Evolutionary conservation across 2,888 invertebrate species (phyloP).

Genomic region (Eudasyphora cyanicolor): DNA sequence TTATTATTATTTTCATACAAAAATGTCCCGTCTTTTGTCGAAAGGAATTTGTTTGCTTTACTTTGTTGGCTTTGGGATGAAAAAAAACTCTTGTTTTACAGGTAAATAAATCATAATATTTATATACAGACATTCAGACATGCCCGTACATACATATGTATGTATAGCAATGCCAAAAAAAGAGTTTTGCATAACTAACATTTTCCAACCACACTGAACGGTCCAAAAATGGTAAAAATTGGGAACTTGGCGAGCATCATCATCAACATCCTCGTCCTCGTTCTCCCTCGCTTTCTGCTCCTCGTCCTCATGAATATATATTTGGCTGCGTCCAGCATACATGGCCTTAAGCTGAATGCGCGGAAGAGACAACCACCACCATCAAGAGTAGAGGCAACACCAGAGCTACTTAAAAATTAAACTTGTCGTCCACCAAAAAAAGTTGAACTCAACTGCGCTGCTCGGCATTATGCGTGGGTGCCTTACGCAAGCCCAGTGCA

Average conservation of each 20-base stretch:
- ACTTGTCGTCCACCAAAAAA: conserved; percentile 31
- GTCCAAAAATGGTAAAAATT: conserved; percentile 54
- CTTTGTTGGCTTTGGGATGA: background rate
- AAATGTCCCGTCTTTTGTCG: background rate
- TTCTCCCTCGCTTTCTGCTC: too few species aligned
- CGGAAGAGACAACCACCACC: conserved; percentile 46
- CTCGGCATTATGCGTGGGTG: conserved; percentile 63
- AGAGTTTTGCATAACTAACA: conserved; percentile 26
- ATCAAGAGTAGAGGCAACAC: conserved; percentile 22
- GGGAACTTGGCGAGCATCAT: conserved; percentile 28
- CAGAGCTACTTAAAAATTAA: conserved; percentile 53
- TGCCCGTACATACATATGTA: too few species aligned
- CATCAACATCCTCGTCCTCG: conserved; percentile 22
- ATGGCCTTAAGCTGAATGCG: background rate
- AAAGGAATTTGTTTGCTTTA: conserved; percentile 12
- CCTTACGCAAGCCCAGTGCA: conserved; percentile 56
- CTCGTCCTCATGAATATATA: too few species aligned
- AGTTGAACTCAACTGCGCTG: conserved; percentile 19
- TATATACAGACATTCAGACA: conserved; percentile 22
- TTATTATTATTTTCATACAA: background rate
- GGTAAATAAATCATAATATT: conserved; percentile 39
- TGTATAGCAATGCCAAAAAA: background rate
- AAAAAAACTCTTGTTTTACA: conserved; percentile 11
- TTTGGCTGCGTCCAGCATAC: too few species aligned
- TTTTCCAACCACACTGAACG: conserved; percentile 25